Base-by-base conservation (phyloP, 30 jellyfish, hydroid and myxozoan genomes). In the Hydractinia symbiolongicarpus region DNA sequence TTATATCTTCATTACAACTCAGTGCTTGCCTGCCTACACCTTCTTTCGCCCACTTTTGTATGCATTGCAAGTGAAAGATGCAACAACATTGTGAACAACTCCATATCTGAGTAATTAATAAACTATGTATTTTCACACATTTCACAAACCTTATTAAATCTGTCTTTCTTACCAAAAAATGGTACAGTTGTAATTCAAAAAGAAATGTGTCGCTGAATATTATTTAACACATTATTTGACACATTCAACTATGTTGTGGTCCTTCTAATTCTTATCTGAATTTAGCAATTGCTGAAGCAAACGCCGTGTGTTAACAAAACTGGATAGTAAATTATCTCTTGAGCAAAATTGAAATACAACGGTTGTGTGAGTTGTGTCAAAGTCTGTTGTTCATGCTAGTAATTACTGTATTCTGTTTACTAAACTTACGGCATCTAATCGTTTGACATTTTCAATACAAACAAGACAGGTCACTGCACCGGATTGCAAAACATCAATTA, bases 11-110 rank as follows among this genome's bases (percentile, higher is more conserved):
- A 20, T 86, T 89, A 44, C 72, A 5, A 54, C 82, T 72, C 21
- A 86, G 15, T 9, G 77, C 81, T 75, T 90, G 86, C 4, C 77
- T 89, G 19, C 90, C 94, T 77, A 84, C 86, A 53, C 72, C 81
- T 61, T 91, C 95, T 66, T 92, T 74, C 19, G 96, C 96, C 98
- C 98, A 91, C 55, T 86, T 83, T 66, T 91, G 98, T 62, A 91
- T 91, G 77, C 98, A 91, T 77, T 80, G 96, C 50, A 91, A 51
- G 82, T 91, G 98, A 83, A 82, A 87, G 8, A 91, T 82, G 9
- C 98, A 88, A 79, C 50, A 83, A 69, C 98, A 91, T 30, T 77
- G 53, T 14, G 56, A 58, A 78, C 98, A 91, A 67, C 91, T 91
- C 98, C 98, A 91, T 7, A 91, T 69, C 98, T 91, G 40, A n/a